phyloP scores from a whole-genome alignment of 1,140 invertebrate species.

The Cydia amplana region DNA sequence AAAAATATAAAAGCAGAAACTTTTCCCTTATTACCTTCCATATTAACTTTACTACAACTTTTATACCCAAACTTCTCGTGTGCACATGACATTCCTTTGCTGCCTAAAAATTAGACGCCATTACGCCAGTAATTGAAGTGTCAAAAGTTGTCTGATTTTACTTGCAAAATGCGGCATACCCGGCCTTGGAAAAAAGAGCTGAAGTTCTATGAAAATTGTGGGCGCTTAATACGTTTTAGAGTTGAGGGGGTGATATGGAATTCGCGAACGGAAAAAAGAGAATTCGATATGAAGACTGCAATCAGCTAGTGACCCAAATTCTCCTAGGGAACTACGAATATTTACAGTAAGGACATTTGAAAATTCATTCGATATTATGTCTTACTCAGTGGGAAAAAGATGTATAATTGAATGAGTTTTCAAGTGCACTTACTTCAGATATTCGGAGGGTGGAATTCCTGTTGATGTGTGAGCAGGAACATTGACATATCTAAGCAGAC shows the following conservation, averaged over 20 bases:
- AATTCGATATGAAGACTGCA: conserved; percentile 75
- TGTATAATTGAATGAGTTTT: background rate
- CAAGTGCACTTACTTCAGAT: background rate
- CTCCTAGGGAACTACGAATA: conserved; percentile 33
- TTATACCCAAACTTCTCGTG: conserved; percentile 46
- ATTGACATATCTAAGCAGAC: conserved; percentile 41
- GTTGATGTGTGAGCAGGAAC: conserved; percentile 60
- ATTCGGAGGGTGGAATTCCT: background rate
- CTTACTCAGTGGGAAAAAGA: background rate
- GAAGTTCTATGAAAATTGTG: background rate
- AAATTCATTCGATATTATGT: background rate
- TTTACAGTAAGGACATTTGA: background rate
- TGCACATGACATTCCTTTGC: conserved; percentile 61
- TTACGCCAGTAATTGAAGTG: conserved; percentile 78
- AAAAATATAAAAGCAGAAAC: background rate
- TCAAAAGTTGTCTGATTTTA: conserved; percentile 79
- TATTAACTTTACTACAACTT: conserved; percentile 12
- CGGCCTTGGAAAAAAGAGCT: background rate
- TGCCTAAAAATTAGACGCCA: conserved; percentile 66
- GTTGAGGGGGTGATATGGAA: conserved; percentile 63
- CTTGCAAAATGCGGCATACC: conserved; percentile 69
- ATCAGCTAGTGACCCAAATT: conserved; percentile 74
- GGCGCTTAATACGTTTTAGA: background rate
- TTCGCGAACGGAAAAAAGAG: conserved; percentile 72
- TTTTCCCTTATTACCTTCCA: background rate